Conservation (phyloP, 2,113 vertebrate genomes). For the Tyto alba region DNA sequence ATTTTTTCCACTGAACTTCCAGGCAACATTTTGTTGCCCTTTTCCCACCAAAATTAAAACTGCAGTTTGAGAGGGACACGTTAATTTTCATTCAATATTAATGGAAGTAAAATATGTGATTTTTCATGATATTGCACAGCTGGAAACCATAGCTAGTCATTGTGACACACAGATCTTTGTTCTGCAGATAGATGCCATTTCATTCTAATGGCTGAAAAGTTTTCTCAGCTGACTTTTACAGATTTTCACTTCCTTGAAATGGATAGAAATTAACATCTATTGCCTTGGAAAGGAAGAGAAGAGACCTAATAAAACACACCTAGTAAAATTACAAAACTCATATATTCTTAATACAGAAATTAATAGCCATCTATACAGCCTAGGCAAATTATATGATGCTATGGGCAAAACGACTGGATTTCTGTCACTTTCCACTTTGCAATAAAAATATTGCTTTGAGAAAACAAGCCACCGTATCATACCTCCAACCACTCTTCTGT, state of each 20-base stretch:
- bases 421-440: neutral
- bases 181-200: neutral
- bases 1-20: neutral
- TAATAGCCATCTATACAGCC: neutral
- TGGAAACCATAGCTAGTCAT: neutral
- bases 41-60: neutral
- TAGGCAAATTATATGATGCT: neutral
- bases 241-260: neutral
- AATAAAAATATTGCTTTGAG: neutral
- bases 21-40: accelerated
- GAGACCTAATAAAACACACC: neutral
- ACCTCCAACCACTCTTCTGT: neutral
- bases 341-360: neutral
- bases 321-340: neutral
- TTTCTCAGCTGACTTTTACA: neutral
- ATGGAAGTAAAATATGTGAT: neutral
- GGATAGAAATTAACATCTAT: neutral
- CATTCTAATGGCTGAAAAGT: neutral
- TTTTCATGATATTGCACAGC: neutral
- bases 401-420: neutral
- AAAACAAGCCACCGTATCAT: neutral
- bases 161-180: neutral
- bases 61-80: neutral
- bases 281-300: neutral
- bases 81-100: neutral